Evolutionary conservation across 2,797 vertebrate genomes (phyloP).

Genomic region (Pipistrellus kuhlii): DNA sequence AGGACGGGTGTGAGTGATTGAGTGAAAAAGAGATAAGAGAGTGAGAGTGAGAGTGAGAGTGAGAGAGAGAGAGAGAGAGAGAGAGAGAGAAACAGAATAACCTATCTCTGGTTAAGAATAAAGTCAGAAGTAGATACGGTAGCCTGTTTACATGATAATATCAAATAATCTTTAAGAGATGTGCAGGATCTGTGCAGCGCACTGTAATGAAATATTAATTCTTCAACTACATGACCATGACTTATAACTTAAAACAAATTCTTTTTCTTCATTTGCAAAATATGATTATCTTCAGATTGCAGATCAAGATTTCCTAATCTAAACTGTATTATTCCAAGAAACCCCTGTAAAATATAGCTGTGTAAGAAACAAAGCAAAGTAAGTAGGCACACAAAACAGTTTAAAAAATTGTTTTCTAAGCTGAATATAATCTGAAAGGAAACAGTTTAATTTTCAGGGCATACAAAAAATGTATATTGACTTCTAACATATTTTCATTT

Average conservation of each 20-base stretch:
- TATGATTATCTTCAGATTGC: slow-evolving; percentile 1
- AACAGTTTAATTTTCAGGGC: slow-evolving; percentile 49
- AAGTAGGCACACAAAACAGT: slow-evolving; percentile 45
- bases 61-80: too few species aligned
- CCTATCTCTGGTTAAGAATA: neutral
- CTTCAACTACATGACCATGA: slow-evolving; percentile 14
- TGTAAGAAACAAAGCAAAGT: slow-evolving; percentile 68
- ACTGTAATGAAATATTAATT: slow-evolving; percentile 56
- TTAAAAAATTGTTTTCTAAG: slow-evolving; percentile 56
- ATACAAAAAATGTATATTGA: slow-evolving; percentile 57
- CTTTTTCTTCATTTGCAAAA: slow-evolving; percentile 48
- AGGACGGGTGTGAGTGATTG: neutral
- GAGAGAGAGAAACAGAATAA: neutral
- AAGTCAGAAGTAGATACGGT: slow-evolving; percentile 27
- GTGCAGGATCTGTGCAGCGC: neutral
- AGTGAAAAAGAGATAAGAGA: too few species aligned
- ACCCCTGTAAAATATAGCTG: slow-evolving; percentile 53
- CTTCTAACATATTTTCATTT: slow-evolving; percentile 46
- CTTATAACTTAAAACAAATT: slow-evolving; percentile 40
- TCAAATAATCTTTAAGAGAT: slow-evolving; percentile 23
- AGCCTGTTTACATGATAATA: slow-evolving; percentile 2
- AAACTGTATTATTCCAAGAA: slow-evolving; percentile 32
- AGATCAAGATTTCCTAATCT: slow-evolving; percentile 48
- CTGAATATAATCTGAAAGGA: slow-evolving; percentile 46
- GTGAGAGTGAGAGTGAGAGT: too few species aligned